Conservation (phyloP, 2,888 invertebrate species). For the Branchipolynoe longqiensis region DNA sequence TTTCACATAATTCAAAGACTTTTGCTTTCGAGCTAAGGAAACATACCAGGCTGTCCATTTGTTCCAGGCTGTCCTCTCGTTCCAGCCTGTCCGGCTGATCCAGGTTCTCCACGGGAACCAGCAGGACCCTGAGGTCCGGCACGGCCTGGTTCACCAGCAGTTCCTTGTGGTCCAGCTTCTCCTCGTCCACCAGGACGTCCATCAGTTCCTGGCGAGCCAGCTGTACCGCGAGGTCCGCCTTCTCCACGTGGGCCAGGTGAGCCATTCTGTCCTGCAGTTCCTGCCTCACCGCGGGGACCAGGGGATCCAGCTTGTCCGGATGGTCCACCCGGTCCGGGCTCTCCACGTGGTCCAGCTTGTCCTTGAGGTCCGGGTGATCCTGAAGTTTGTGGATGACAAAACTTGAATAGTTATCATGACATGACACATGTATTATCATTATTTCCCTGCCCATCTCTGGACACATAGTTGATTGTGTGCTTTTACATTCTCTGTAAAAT, state of each 20-base stretch:
- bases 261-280: slow-evolving; percentile 55
- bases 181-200: slow-evolving; percentile 58
- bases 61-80: slow-evolving; percentile 77
- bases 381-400: no score
- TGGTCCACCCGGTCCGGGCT: slow-evolving; percentile 63
- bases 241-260: slow-evolving; percentile 67
- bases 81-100: slow-evolving; percentile 58
- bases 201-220: slow-evolving; percentile 58
- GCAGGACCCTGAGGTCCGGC: slow-evolving; percentile 63
- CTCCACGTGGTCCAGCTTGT: slow-evolving; percentile 47
- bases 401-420: no score
- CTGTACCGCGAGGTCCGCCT: slow-evolving; percentile 65
- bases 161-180: slow-evolving; percentile 64
- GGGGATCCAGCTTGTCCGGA: slow-evolving; percentile 59
- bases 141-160: slow-evolving; percentile 63
- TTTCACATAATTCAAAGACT: no score
- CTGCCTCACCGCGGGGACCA: slow-evolving; percentile 61
- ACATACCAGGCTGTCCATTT: slow-evolving; percentile 63
- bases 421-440: no score
- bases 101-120: slow-evolving; percentile 63
- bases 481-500: no score
- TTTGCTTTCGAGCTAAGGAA: no score
- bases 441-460: no score
- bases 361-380: slow-evolving; percentile 64
- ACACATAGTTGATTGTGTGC: no score